Evolutionary conservation across 2,888 invertebrate genomes (phyloP).

Genomic region (Cephonodes hylas): DNA sequence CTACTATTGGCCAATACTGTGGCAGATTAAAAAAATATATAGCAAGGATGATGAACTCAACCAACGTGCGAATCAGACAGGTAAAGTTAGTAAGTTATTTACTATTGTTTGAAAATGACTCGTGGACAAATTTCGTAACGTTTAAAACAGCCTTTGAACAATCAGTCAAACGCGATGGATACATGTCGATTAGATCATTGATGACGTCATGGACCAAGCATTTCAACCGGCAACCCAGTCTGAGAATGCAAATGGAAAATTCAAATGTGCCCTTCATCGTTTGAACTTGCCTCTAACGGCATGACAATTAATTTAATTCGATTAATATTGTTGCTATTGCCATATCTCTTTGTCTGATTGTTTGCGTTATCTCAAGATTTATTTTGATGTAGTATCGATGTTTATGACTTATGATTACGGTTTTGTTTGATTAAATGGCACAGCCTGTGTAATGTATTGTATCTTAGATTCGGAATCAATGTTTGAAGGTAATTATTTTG

Average conservation of each 20-base stretch:
- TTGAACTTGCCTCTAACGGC: constrained; percentile 38
- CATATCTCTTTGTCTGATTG: constrained; percentile 21
- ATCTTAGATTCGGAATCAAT: background rate
- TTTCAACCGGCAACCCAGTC: constrained; percentile 56
- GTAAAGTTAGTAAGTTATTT: background rate
- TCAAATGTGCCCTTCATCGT: constrained; percentile 64
- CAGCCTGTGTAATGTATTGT: background rate
- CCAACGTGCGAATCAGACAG: background rate
- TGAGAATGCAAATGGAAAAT: constrained; percentile 57
- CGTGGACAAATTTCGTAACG: constrained; percentile 19
- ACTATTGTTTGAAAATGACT: background rate
- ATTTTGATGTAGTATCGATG: constrained; percentile 5
- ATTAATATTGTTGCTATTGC: constrained; percentile 20
- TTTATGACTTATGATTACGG: constrained; percentile 8
- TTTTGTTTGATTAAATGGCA: background rate
- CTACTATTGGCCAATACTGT: background rate
- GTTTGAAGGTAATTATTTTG: background rate
- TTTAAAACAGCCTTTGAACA: constrained; percentile 31
- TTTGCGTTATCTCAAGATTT: constrained; percentile 18
- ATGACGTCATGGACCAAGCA: constrained; percentile 63
- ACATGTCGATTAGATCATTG: constrained; percentile 66
- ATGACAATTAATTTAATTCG: constrained; percentile 33
- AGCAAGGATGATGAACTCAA: background rate
- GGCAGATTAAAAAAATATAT: background rate
- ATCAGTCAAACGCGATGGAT: constrained; percentile 30